Evolutionary conservation across 2,113 vertebrate genomes (phyloP).

Genomic region (Paratilapia polleni): DNA sequence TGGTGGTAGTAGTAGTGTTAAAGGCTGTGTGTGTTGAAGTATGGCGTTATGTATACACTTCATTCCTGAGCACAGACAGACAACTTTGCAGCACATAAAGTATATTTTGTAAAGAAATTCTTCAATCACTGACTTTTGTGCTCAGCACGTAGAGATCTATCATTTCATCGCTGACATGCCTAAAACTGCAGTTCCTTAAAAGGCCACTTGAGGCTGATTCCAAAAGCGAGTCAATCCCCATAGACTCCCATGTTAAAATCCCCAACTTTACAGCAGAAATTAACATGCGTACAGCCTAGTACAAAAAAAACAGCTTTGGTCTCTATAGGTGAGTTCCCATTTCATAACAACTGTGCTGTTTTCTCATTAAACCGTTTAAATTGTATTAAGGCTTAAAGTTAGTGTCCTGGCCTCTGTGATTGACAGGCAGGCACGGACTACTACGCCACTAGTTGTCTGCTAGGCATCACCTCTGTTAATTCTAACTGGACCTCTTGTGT

Average conservation of each 20-base stretch:
- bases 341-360: not conserved
- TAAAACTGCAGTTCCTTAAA: not conserved
- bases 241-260: too few species aligned
- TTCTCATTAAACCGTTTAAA: too few species aligned
- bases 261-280: not conserved
- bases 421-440: not conserved
- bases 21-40: conserved; percentile 31
- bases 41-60: not conserved
- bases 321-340: not conserved
- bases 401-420: not conserved
- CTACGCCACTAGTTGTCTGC: not conserved
- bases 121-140: not conserved
- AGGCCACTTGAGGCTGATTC: not conserved
- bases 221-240: not conserved
- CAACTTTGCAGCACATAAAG: not conserved
- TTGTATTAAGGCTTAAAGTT: too few species aligned
- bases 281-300: not conserved
- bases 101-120: conserved; percentile 8
- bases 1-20: not conserved
- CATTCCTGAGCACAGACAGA: not conserved
- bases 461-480: not conserved
- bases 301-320: too few species aligned
- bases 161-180: not conserved
- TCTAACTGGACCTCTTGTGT: not conserved
- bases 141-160: not conserved